phyloP scores from a whole-genome alignment of 2,113 vertebrate species.

The Todiramphus saurophagus region DNA sequence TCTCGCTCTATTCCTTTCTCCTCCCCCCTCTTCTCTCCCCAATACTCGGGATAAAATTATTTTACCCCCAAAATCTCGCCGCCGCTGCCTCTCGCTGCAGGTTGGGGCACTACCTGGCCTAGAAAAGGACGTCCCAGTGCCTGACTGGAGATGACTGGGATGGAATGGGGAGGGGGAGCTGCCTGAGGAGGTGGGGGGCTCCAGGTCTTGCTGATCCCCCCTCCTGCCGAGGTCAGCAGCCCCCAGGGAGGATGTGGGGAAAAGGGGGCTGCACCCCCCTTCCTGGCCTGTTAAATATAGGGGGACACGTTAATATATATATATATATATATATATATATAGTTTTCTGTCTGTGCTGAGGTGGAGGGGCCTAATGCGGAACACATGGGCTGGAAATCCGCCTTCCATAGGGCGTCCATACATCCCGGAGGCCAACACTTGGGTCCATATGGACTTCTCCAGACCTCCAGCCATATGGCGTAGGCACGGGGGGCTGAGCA shows the following conservation, averaged over 20 bases:
- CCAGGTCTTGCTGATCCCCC: background rate
- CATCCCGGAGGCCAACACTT: background rate
- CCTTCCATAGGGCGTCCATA: background rate
- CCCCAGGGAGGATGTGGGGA: no score
- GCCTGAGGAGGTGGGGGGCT: background rate
- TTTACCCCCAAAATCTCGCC: background rate
- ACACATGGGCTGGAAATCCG: background rate
- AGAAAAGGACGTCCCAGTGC: background rate
- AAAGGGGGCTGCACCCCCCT: no score
- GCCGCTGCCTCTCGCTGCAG: background rate
- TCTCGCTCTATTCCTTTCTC: background rate
- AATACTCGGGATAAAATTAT: background rate
- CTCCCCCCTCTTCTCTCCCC: background rate
- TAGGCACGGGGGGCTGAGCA: background rate
- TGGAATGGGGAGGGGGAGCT: background rate
- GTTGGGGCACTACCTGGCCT: background rate
- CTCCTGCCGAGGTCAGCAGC: no score
- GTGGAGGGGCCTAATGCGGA: background rate
- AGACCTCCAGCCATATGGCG: background rate
- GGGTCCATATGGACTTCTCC: background rate
- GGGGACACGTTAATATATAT: no score
- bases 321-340: background rate
- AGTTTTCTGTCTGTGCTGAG: background rate
- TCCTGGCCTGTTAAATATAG: no score
- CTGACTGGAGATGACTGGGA: background rate